Evolutionary conservation across 2,113 vertebrate species (phyloP), one percentile per base, ranked within the genome.

Genomic region (Boleophthalmus pectinirostris): DNA sequence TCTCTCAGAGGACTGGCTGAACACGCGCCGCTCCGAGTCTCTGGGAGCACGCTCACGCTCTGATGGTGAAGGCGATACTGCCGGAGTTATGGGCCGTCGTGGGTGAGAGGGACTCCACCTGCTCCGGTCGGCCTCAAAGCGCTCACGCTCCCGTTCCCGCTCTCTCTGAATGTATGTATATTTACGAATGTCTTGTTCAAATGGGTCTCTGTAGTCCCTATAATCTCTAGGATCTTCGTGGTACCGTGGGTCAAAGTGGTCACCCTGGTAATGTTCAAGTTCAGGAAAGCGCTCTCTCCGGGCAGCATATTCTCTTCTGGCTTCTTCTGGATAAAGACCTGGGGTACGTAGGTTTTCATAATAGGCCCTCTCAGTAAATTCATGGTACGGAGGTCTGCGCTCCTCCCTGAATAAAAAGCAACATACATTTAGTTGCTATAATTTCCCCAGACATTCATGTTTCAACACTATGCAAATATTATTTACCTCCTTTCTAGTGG

Each of bases 111-210:
- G 98, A 64, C 97, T 98, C 94, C 98, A 97, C 69, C 97, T 96
- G 25, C 95, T 96, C 3, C 96, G 92, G 45, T 98, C 97, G 0
- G 96, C 94, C 57, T 99, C 98, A 21, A 98, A 98, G 1, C 97
- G 95, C 29, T 99, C 97, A 0, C 97, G 90, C 60, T 98, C 96
- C 61, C 97, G 81, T 79, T 99, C 96, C 4, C 97, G 87, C 74
- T 99, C 97, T 54, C 97, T 93, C 46, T 99, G 97, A 79, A 98
- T 94, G 80, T 98, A 99, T 54, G 96, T 99, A 85, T 99, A 99
- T 79, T 99, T 98, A 63, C 97, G 87, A 45, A 99, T 99, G 82
- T 99, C 98, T 73, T 99, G 97, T 71, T 99, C 97, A 0, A 98
- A 99, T 0, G 96, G 96, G 83, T 99, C 97, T 77, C 98, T 91